Base-by-base conservation (phyloP, 2,888 invertebrate genomes). In the Corythucha ciliata region DNA sequence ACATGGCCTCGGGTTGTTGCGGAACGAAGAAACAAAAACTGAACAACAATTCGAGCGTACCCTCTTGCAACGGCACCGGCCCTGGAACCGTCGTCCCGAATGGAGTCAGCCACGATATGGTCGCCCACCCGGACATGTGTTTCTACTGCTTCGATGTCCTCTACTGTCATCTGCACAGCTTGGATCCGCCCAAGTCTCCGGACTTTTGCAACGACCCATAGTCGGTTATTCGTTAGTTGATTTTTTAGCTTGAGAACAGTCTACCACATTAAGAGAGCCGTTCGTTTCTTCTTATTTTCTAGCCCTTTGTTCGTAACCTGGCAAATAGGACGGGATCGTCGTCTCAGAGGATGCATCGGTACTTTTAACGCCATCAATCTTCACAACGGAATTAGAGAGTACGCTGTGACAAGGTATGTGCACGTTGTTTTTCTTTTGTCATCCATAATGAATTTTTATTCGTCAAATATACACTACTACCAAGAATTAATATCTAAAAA, bases 91-190 rank as follows among this genome's bases (percentile, higher is more conserved):
- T 56, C 40, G 50, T 50, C 24, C 50, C 53, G 18, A 56, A 53
- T 26, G 55, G 55, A 39, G 47, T 56, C 24, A 67, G 64, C 66
- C 76, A 75, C 63, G 71, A 72, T 49, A 69, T 71, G 67, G 83
- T 92, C 61, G 90, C 88, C 62, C 80, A 83, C 69, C 84, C 86
- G 58, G 94, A 96, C 70, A 98, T 98, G 97, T 93, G 93, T 69
- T 90, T 87, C 76, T 97, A 88, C 75, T 98, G 98, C 79, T 98
- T 97, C 76, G 97, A 98, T 74, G 93, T 96, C 63, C 81, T 98
- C 61, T 87, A 93, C 72, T 82, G 84, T 71, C 90, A 94, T 73
- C 78, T 98, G 65, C 85, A 93, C 72, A 88, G 85, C 69, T 78
- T 88, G 69, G 91, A 93, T 63, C 84, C 89, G 62, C 96, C 96